Evolutionary conservation across 2,113 vertebrate species (phyloP).

Genomic region (Ranitomeya variabilis): DNA sequence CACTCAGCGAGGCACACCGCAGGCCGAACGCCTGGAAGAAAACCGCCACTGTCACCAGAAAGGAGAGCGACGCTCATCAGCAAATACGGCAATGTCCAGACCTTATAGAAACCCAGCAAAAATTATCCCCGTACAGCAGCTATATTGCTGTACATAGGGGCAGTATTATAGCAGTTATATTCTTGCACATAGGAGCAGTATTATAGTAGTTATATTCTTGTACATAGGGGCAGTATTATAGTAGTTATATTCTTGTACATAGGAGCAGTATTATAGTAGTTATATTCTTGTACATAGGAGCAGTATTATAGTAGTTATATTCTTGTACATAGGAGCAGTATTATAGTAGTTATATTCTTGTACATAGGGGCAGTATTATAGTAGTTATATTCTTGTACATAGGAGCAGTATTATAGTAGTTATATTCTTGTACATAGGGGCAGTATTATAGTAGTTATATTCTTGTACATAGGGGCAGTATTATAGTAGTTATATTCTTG

Average conservation of each 20-base stretch:
- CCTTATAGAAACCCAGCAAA: not conserved
- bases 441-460: not conserved
- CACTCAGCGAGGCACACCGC: not conserved
- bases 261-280: not conserved
- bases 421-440: not conserved
- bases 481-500: not conserved
- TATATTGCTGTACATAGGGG: not conserved
- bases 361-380: no score
- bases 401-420: not conserved
- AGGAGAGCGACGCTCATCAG: not conserved
- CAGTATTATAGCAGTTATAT: constrained; percentile 6
- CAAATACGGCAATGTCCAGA: not conserved
- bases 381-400: not conserved
- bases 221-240: not conserved
- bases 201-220: not conserved
- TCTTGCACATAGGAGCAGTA: not conserved
- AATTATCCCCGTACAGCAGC: not conserved
- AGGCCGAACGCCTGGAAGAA: not conserved
- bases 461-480: not conserved
- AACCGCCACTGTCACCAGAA: not conserved
- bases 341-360: constrained; percentile 4
- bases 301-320: constrained; percentile 5
- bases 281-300: not conserved
- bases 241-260: not conserved
- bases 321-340: constrained; percentile 4